Conservation (phyloP, 2,113 vertebrate species). For the Clarias batrachus region DNA sequence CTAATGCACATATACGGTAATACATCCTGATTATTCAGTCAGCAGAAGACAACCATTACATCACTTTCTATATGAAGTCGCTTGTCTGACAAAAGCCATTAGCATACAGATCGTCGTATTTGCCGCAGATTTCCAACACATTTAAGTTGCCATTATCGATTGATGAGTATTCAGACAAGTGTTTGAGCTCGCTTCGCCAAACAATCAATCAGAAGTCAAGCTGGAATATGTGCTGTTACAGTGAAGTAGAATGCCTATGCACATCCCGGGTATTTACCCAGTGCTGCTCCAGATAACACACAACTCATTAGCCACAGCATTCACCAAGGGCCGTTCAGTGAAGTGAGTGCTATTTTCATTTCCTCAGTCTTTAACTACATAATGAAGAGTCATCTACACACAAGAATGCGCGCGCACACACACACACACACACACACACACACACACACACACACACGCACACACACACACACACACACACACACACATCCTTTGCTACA, state of each 20-base stretch:
- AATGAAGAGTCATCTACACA: constrained; percentile 10
- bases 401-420: background rate
- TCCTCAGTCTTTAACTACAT: constrained; percentile 20
- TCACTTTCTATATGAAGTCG: background rate
- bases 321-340: constrained; percentile 5
- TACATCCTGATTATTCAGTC: background rate
- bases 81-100: constrained; percentile 6
- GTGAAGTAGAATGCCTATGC: constrained; percentile 2
- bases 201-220: constrained; percentile 36
- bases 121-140: constrained; percentile 10
- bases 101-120: background rate
- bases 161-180: constrained; percentile 19
- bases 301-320: constrained; percentile 25
- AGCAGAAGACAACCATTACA: background rate
- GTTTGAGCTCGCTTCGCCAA: constrained; percentile 32
- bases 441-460: background rate
- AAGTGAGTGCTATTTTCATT: background rate
- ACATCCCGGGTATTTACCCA: constrained; percentile 31
- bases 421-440: background rate
- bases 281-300: constrained; percentile 21
- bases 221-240: constrained; percentile 23
- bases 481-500: background rate
- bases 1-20: background rate
- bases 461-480: background rate
- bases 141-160: background rate